phyloP scores from a whole-genome alignment of 2,888 invertebrate genomes.

The Stramonita haemastoma region DNA sequence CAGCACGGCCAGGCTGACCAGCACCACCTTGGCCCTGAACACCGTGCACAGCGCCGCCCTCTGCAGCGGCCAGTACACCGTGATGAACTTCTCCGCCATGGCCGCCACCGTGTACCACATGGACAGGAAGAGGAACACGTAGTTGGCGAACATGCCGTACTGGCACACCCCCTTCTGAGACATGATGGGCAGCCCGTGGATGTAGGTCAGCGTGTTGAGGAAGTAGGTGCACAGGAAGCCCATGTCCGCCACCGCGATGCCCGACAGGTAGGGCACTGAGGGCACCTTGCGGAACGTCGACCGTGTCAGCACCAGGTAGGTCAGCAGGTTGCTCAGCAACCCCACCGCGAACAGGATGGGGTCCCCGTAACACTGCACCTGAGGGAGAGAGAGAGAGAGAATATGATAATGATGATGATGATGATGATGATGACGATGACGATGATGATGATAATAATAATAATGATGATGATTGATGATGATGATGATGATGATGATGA shows the following conservation, averaged over 20 bases:
- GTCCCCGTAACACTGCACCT: conserved; percentile 81
- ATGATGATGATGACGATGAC: too few relatives aligned
- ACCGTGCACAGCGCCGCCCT: conserved; percentile 68
- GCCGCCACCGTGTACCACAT: conserved; percentile 67
- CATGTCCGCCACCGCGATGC: conserved; percentile 87
- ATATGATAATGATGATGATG: too few relatives aligned
- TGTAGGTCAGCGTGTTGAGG: conserved; percentile 30
- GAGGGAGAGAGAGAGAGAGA: background rate
- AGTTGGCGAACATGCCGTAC: conserved; percentile 84
- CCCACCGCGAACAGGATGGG: conserved; percentile 86
- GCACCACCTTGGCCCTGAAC: conserved; percentile 69
- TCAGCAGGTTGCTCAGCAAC: conserved; percentile 85
- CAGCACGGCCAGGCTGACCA: conserved; percentile 61
- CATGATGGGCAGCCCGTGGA: conserved; percentile 45
- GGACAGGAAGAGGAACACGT: conserved; percentile 64
- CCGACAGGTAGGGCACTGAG: conserved; percentile 87
- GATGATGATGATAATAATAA: too few relatives aligned
- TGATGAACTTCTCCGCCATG: conserved; percentile 66
- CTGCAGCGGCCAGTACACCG: conserved; percentile 64
- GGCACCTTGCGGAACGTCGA: conserved; percentile 87
- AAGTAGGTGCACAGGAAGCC: conserved; percentile 82
- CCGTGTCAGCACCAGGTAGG: conserved; percentile 85
- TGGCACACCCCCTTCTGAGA: conserved; percentile 83
- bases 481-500: too few relatives aligned
- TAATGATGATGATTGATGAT: too few relatives aligned